These are phyloP conservation scores for Drosophila arawakana DNA, from an alignment of 1,140 invertebrate genomes.

Conservation along the genomic window DNA sequence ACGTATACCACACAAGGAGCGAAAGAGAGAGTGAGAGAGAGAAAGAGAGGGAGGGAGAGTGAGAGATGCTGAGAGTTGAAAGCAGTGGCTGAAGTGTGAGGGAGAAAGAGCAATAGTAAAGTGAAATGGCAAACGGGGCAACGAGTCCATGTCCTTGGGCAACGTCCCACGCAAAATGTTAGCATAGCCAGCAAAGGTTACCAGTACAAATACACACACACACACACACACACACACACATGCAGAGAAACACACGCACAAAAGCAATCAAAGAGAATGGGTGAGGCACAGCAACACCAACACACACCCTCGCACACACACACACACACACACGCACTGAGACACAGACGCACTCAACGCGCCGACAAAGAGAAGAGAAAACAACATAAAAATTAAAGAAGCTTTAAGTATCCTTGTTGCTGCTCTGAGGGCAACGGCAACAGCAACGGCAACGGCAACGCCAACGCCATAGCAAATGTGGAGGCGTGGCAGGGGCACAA, in stretches of 20 bases:
- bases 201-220: conserved; percentile 49
- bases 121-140: conserved; percentile 47
- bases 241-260: conserved; percentile 41
- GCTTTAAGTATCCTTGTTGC: conserved; percentile 75
- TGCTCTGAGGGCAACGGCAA: conserved; percentile 44
- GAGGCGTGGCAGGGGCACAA: not conserved
- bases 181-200: conserved; percentile 72
- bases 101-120: conserved; percentile 37
- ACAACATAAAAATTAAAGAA: conserved; percentile 83
- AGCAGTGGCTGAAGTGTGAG: conserved; percentile 4
- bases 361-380: conserved; percentile 76
- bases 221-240: conserved; percentile 19
- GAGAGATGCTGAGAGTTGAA: conserved; percentile 24
- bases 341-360: conserved; percentile 48
- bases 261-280: conserved; percentile 74
- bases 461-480: conserved; percentile 46
- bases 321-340: conserved; percentile 36
- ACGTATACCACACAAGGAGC: conserved; percentile 3
- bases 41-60: not conserved
- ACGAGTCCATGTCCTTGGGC: conserved; percentile 83
- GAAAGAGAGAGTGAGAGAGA: conserved; percentile 16
- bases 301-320: conserved; percentile 41
- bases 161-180: conserved; percentile 82
- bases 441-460: conserved; percentile 42
- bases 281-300: conserved; percentile 54